phyloP scores from a whole-genome alignment of 1,140 invertebrate species.

The Drosophila cardini region DNA sequence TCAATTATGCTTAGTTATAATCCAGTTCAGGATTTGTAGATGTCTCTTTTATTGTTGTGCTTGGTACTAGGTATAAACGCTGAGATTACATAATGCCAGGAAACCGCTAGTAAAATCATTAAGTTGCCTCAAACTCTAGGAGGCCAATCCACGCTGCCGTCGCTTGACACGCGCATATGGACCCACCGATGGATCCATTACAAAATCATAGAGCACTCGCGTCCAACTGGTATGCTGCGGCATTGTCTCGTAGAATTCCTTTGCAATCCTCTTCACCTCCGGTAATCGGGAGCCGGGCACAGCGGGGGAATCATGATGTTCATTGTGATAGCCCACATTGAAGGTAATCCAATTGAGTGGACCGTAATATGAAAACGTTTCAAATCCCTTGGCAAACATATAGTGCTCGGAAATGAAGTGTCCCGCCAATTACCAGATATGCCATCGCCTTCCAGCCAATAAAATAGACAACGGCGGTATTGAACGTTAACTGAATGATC shows the following conservation, averaged over 20 bases:
- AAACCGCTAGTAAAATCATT: slow-evolving; percentile 66
- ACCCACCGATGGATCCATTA: slow-evolving; percentile 97
- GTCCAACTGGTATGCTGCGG: slow-evolving; percentile 95
- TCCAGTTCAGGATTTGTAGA: slow-evolving; percentile 6
- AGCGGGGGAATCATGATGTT: slow-evolving; percentile 98
- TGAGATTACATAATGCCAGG: slow-evolving; percentile 71
- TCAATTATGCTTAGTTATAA: slow-evolving; percentile 9
- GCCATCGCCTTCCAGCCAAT: slow-evolving; percentile 93
- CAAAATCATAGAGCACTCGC: slow-evolving; percentile 97
- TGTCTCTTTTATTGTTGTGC: slow-evolving; percentile 18
- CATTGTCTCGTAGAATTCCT: slow-evolving; percentile 98
- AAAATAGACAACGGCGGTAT: slow-evolving; percentile 91
- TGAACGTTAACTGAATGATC: slow-evolving; percentile 94
- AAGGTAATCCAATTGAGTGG: slow-evolving; percentile 98
- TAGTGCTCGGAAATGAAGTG: slow-evolving; percentile 99
- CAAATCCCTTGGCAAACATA: slow-evolving; percentile 98
- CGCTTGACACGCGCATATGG: slow-evolving; percentile 98
- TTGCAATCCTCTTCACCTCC: slow-evolving; percentile 95
- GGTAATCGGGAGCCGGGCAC: slow-evolving; percentile 96
- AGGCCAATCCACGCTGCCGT: slow-evolving; percentile 88
- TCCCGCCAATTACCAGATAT: slow-evolving; percentile 95
- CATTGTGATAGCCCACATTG: slow-evolving; percentile 97
- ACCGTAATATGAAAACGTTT: slow-evolving; percentile 99
- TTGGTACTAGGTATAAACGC: slow-evolving; percentile 56
- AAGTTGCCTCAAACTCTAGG: slow-evolving; percentile 45